phyloP scores from a whole-genome alignment of 1,140 invertebrate genomes.

The Pseudomyrmex cubaensis region DNA sequence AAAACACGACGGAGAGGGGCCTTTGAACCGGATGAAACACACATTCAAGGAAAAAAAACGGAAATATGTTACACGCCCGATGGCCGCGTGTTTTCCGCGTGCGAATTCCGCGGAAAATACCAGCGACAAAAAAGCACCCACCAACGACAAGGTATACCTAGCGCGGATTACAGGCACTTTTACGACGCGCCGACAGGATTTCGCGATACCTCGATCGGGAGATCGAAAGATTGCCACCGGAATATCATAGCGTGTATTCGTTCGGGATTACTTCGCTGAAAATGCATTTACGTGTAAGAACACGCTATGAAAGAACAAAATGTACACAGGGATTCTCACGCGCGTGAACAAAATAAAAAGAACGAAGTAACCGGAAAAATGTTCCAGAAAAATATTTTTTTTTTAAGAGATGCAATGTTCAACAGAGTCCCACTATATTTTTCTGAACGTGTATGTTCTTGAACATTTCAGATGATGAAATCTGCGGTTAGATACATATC shows the following conservation, averaged over 20 bases:
- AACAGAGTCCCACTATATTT: too few relatives aligned
- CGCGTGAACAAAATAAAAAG: not conserved
- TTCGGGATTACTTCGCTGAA: not conserved
- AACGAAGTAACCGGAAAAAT: not conserved
- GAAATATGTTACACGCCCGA: slow-evolving; percentile 12
- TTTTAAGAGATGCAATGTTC: not conserved
- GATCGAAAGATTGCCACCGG: not conserved
- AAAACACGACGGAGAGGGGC: slow-evolving; percentile 1
- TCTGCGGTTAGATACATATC: too few relatives aligned
- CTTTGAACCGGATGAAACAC: slow-evolving; percentile 38
- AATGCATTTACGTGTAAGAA: not conserved
- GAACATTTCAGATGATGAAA: not conserved
- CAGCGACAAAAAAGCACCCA: slow-evolving; percentile 27
- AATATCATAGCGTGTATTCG: too few relatives aligned
- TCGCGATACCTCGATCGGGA: not conserved
- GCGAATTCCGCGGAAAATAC: slow-evolving; percentile 17
- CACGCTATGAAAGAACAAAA: not conserved
- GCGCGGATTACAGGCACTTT: slow-evolving; percentile 40
- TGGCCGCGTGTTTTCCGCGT: slow-evolving; percentile 10
- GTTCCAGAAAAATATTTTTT: not conserved
- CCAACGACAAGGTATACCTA: slow-evolving; percentile 8
- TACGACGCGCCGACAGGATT: slow-evolving; percentile 7
- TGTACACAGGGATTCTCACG: not conserved
- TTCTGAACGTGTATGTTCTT: not conserved
- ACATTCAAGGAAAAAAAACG: slow-evolving; percentile 26